A percentile compares a stretch with the other conserved stretches of the same genome.
These are phyloP conservation scores for Escarpia spicata DNA, from an alignment of 2,888 invertebrate genomes.

Conservation along the genomic window DNA sequence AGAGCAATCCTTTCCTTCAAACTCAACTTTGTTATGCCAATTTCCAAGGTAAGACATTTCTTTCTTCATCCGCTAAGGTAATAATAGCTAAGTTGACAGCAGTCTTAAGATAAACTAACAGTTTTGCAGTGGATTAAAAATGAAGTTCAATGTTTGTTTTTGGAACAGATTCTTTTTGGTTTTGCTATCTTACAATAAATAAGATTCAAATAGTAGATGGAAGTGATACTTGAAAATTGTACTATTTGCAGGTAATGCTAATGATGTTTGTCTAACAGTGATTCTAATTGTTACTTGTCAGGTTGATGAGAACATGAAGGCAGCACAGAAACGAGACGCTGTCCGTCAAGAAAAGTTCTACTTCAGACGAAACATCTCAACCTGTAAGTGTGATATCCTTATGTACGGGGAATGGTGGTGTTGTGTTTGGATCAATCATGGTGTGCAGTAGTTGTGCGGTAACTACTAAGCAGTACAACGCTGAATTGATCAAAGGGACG, in stretches of 20 bases:
- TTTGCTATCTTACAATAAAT: not conserved
- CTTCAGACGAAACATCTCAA: constrained; percentile 71
- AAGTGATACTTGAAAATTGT: not conserved
- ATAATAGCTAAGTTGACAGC: not conserved
- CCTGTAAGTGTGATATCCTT: constrained; percentile 10
- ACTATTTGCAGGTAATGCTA: not conserved
- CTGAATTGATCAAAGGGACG: too few relatives aligned
- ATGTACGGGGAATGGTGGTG: too few relatives aligned
- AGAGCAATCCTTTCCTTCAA: constrained; percentile 96
- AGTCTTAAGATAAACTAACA: not conserved
- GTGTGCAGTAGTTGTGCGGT: too few relatives aligned
- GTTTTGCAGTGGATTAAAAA: not conserved
- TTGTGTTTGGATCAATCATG: too few relatives aligned
- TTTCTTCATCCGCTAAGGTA: not conserved
- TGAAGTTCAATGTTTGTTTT: not conserved
- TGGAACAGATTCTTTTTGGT: not conserved
- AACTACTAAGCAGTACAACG: too few relatives aligned
- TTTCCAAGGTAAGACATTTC: constrained; percentile 80
- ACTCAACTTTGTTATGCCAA: constrained; percentile 94
- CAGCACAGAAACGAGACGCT: constrained; percentile 91
- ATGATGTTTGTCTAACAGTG: not conserved
- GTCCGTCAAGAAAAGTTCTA: constrained; percentile 86
- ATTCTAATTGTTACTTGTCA: constrained; percentile 24
- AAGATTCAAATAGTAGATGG: too few relatives aligned
- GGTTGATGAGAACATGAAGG: constrained; percentile 91